phyloP scores from a whole-genome alignment of 92 coral and sea anemone genomes.

The Metridium senile region DNA sequence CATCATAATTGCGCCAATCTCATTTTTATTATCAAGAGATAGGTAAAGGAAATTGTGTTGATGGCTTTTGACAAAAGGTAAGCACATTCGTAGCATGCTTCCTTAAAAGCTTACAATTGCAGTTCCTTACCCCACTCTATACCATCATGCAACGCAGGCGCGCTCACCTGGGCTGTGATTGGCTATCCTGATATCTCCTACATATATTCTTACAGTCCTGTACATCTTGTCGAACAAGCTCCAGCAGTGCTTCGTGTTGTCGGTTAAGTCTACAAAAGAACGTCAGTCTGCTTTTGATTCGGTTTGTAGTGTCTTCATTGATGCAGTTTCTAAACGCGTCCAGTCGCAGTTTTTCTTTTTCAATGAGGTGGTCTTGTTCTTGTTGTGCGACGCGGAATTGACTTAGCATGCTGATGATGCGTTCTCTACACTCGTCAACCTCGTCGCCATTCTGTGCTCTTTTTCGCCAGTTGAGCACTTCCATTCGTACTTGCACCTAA shows the following conservation, averaged over 20 bases:
- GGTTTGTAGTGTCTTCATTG: slow-evolving; percentile 93
- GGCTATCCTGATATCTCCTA: slow-evolving; percentile 71
- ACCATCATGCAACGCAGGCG: slow-evolving; percentile 14
- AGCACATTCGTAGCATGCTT: too few relatives aligned
- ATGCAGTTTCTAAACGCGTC: slow-evolving; percentile 96
- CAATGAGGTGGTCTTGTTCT: slow-evolving; percentile 85
- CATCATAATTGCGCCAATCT: too few relatives aligned
- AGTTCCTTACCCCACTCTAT: background rate
- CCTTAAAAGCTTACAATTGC: background rate
- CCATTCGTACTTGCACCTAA: slow-evolving; percentile 86
- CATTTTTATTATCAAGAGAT: too few relatives aligned
- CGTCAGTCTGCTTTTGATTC: slow-evolving; percentile 83
- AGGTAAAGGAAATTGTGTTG: too few relatives aligned
- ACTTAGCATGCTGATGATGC: slow-evolving; percentile 76
- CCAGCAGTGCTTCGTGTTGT: slow-evolving; percentile 87
- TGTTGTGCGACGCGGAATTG: slow-evolving; percentile 85
- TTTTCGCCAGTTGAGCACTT: slow-evolving; percentile 85
- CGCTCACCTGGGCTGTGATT: slow-evolving; percentile 71
- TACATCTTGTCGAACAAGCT: slow-evolving; percentile 86
- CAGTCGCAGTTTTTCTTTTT: slow-evolving; percentile 86
- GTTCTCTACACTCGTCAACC: slow-evolving; percentile 83
- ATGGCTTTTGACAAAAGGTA: too few relatives aligned
- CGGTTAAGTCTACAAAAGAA: slow-evolving; percentile 84
- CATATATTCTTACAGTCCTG: slow-evolving; percentile 96
- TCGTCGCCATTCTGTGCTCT: slow-evolving; percentile 81